These are phyloP conservation scores for Myripristis jacobus DNA, from an alignment of 2,797 vertebrate species.

Conservation along the genomic window DNA sequence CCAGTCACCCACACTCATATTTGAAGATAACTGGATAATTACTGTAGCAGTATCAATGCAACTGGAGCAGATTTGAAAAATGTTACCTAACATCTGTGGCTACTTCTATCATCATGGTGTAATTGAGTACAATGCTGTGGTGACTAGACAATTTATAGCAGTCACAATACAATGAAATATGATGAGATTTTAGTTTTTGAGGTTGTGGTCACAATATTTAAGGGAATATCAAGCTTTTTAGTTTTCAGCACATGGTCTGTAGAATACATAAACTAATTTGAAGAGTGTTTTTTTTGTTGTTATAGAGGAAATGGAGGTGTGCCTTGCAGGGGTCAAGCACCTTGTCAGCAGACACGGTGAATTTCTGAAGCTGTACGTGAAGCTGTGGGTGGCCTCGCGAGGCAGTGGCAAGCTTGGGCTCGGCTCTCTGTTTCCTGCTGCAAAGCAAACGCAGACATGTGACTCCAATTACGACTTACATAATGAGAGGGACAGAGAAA, in stretches of 20 bases:
- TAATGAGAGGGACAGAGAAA: slow-evolving; percentile 49
- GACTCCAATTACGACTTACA: slow-evolving; percentile 77
- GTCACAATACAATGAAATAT: neutral
- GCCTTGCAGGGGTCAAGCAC: slow-evolving; percentile 59
- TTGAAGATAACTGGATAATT: slow-evolving; percentile 12
- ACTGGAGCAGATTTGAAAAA: slow-evolving; percentile 12
- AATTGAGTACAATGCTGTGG: slow-evolving; percentile 19
- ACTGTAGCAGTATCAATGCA: neutral
- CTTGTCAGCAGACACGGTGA: slow-evolving; percentile 87
- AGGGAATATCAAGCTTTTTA: slow-evolving; percentile 13
- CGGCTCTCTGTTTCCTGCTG: slow-evolving; percentile 71
- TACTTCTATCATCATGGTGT: slow-evolving; percentile 33
- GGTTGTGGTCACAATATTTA: slow-evolving; percentile 15
- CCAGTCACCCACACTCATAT: neutral
- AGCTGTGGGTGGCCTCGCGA: slow-evolving; percentile 76
- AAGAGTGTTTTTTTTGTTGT: neutral
- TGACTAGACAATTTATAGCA: slow-evolving; percentile 19
- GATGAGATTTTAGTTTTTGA: neutral
- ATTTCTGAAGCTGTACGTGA: slow-evolving; percentile 83
- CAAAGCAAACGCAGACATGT: slow-evolving; percentile 75
- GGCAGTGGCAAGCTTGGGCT: slow-evolving; percentile 60
- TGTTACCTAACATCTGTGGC: slow-evolving; percentile 55
- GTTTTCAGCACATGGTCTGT: neutral
- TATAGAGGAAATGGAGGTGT: neutral
- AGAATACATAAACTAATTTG: neutral